Percentiles rank a stretch among this genome's conserved stretches.
These are phyloP conservation scores for Sardinella longiceps DNA, from an alignment of 2,797 vertebrate species.

Conservation along the genomic window DNA sequence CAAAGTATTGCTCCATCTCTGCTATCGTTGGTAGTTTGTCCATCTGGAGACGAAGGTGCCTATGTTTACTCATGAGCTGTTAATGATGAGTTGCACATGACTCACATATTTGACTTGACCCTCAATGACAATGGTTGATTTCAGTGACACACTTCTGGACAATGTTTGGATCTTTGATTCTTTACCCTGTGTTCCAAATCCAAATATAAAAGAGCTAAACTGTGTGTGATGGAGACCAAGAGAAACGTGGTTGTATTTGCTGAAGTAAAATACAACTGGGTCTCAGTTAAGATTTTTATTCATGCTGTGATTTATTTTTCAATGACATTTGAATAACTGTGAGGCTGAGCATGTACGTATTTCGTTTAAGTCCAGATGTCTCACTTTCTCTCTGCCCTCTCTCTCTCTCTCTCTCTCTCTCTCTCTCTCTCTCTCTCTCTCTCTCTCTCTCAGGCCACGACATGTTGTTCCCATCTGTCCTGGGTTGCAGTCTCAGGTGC, in stretches of 20 bases:
- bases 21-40: too few species aligned
- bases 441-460: constrained; percentile 64
- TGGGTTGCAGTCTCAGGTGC: constrained; percentile 85
- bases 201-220: too few species aligned
- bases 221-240: too few species aligned
- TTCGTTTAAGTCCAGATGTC: neutral
- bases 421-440: constrained; percentile 4
- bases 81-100: too few species aligned
- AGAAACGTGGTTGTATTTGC: neutral
- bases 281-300: neutral
- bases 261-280: neutral
- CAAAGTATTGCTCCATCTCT: too few species aligned
- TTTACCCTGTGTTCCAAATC: too few species aligned
- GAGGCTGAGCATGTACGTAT: neutral
- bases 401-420: constrained; percentile 18
- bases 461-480: constrained; percentile 76
- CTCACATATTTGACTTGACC: too few species aligned
- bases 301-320: neutral
- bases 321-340: neutral
- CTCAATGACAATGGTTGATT: too few species aligned
- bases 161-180: too few species aligned
- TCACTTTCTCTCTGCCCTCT: constrained; percentile 25
- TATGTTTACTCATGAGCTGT: too few species aligned
- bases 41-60: too few species aligned
- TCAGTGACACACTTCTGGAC: too few species aligned